Conservation (phyloP, 2,888 invertebrate species). For the Apodemia hepburni region DNA sequence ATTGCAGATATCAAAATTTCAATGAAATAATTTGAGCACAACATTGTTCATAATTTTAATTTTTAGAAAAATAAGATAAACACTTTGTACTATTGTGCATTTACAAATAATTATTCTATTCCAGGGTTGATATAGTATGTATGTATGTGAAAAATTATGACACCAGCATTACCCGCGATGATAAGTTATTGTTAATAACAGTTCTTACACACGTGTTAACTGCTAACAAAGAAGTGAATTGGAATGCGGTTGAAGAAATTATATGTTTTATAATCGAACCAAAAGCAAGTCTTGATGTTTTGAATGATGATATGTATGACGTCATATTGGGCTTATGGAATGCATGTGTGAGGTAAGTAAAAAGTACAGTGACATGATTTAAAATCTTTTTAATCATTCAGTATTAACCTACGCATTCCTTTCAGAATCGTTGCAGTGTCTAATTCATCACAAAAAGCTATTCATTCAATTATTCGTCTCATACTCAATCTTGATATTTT, state of each 20-base stretch:
- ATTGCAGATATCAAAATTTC: too few relatives aligned
- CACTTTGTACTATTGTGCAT: too few relatives aligned
- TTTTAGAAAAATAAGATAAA: too few relatives aligned
- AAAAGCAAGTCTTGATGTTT: constrained; percentile 5
- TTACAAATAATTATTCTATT: constrained; percentile 30
- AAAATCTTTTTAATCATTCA: background rate
- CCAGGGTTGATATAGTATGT: constrained; percentile 57
- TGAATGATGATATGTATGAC: constrained; percentile 17
- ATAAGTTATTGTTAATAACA: constrained; percentile 46
- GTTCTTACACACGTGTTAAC: constrained; percentile 45
- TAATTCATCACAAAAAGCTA: constrained; percentile 45
- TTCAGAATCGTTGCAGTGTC: constrained; percentile 54
- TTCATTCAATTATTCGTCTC: constrained; percentile 54
- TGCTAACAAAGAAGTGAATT: constrained; percentile 42
- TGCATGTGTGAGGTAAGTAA: constrained; percentile 58
- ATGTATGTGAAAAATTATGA: constrained; percentile 51
- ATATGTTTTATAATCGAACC: constrained; percentile 40
- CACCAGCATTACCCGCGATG: constrained; percentile 38
- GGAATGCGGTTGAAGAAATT: constrained; percentile 46
- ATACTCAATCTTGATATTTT: constrained; percentile 47
- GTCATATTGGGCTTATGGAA: constrained; percentile 51
- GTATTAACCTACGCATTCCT: constrained; percentile 26
- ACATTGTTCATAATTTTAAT: too few relatives aligned
- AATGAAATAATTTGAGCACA: too few relatives aligned
- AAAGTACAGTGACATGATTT: background rate